Evolutionary conservation across 2,888 invertebrate species (phyloP).

Genomic region (Acrocyrtus sp.): DNA sequence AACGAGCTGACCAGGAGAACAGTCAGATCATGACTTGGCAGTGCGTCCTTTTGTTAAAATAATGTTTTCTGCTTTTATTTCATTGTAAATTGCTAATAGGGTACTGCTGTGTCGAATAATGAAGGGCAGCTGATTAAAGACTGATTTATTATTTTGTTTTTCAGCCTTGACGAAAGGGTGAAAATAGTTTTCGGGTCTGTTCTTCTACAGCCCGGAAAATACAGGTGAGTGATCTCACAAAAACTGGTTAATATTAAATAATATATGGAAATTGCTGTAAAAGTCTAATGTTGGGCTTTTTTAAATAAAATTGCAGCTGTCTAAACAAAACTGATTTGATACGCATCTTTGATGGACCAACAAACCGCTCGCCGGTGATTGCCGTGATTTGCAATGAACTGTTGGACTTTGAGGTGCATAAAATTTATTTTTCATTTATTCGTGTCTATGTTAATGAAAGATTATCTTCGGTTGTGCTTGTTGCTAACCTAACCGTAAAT

Average conservation of each 20-base stretch:
- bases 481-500: background rate
- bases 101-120: no score
- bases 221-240: conserved; percentile 80
- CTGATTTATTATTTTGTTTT: conserved; percentile 66
- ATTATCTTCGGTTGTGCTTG: background rate
- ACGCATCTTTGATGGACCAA: conserved; percentile 85
- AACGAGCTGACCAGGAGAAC: no score
- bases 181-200: conserved; percentile 85
- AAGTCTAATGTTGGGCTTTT: background rate
- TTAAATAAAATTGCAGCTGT: conserved; percentile 73
- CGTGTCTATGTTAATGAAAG: background rate
- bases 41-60: no score
- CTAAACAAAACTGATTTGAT: conserved; percentile 84
- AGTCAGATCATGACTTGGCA: no score
- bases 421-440: conserved; percentile 5
- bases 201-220: conserved; percentile 79
- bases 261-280: background rate
- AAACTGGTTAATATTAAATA: background rate
- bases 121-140: conserved; percentile 5
- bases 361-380: conserved; percentile 78
- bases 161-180: conserved; percentile 72
- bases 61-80: no score
- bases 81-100: no score
- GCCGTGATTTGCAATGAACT: conserved; percentile 85
- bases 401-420: conserved; percentile 76